A percentile compares a stretch with the other conserved stretches of the same genome.
Evolutionary conservation across 2,888 invertebrate species (phyloP).

Genomic region (Cryptophagus acutangulus): DNA sequence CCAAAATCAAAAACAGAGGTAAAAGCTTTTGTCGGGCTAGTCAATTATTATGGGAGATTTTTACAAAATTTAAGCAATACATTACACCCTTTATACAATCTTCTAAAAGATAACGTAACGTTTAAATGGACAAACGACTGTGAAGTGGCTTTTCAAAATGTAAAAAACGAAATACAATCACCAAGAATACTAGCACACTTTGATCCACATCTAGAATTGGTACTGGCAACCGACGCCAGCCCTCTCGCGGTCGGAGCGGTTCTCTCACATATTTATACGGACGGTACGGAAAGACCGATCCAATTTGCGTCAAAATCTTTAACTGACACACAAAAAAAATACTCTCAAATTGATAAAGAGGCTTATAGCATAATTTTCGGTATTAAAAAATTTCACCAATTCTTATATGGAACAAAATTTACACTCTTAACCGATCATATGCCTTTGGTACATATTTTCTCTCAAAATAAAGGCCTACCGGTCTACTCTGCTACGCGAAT

Average conservation of each 20-base stretch:
- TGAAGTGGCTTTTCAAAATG: constrained; percentile 13
- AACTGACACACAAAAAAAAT: constrained; percentile 11
- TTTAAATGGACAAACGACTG: constrained; percentile 16
- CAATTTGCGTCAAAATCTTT: constrained; percentile 17
- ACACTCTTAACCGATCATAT: constrained; percentile 14
- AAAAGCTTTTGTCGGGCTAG: constrained; percentile 15
- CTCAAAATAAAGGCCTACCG: constrained; percentile 4
- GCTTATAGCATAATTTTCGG: constrained; percentile 18
- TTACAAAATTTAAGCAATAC: constrained; percentile 10
- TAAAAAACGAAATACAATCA: constrained; percentile 11
- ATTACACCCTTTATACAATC: constrained; percentile 13
- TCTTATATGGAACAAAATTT: constrained; percentile 8
- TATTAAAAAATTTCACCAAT: constrained; percentile 16
- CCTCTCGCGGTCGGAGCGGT: constrained; percentile 15
- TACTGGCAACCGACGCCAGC: constrained; percentile 14
- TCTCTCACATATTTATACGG: constrained; percentile 16
- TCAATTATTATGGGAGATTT: constrained; percentile 22
- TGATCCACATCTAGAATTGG: constrained; percentile 13
- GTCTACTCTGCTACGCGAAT: constrained; percentile 2
- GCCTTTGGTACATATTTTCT: constrained; percentile 8
- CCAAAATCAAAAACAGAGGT: constrained; percentile 15
- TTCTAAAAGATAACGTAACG: constrained; percentile 6
- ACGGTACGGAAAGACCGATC: constrained; percentile 16
- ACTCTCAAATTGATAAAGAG: constrained; percentile 20
- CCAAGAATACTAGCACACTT: constrained; percentile 11